Conservation (phyloP, 2,888 invertebrate species). For the Rhabditophanes sp. region DNA sequence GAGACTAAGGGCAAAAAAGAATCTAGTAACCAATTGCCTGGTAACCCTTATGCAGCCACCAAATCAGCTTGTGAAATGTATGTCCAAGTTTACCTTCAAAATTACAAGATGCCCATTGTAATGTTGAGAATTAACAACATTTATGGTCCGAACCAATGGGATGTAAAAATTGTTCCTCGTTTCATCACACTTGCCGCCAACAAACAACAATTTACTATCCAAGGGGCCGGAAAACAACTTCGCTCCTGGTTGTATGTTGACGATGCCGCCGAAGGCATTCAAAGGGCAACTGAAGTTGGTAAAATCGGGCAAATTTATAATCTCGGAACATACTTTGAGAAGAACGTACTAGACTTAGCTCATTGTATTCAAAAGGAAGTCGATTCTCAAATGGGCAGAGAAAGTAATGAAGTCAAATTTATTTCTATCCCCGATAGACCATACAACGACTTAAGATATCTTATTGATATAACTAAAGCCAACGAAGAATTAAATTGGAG, state of each 20-base stretch:
- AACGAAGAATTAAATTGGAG: conserved; percentile 30
- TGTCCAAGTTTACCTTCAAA: conserved; percentile 23
- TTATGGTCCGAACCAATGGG: conserved; percentile 43
- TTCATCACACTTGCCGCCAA: conserved; percentile 38
- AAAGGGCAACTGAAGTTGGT: conserved; percentile 27
- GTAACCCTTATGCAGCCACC: conserved; percentile 42
- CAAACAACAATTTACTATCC: conserved; percentile 33
- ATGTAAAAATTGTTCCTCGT: conserved; percentile 40
- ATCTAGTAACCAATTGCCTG: conserved; percentile 22
- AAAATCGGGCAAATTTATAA: conserved; percentile 36
- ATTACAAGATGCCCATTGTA: conserved; percentile 29
- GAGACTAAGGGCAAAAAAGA: conserved; percentile 32
- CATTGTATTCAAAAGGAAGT: conserved; percentile 33
- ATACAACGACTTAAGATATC: conserved; percentile 40
- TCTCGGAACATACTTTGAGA: conserved; percentile 39
- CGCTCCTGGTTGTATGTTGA: conserved; percentile 42
- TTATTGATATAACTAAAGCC: conserved; percentile 35
- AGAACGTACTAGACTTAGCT: conserved; percentile 35
- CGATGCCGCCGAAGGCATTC: conserved; percentile 35
- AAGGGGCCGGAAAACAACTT: conserved; percentile 34
- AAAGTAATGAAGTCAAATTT: conserved; percentile 17
- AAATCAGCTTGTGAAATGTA: conserved; percentile 37
- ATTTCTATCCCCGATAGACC: conserved; percentile 38
- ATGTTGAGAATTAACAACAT: conserved; percentile 41
- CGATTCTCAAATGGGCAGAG: conserved; percentile 24